Evolutionary conservation across 2,888 invertebrate species (phyloP).

Genomic region (Hemicrepidius hirtus): DNA sequence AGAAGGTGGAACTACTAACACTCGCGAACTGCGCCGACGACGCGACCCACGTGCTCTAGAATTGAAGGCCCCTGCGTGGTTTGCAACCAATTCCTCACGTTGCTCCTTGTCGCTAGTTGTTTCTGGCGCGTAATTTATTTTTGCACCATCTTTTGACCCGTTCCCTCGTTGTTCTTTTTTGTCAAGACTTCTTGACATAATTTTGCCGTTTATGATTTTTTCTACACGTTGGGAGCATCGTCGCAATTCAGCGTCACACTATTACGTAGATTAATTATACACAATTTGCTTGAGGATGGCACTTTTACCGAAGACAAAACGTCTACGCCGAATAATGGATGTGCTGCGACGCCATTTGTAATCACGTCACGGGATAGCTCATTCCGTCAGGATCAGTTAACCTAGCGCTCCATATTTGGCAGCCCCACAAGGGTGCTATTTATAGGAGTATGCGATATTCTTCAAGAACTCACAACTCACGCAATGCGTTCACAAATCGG

Average conservation of each 20-base stretch:
- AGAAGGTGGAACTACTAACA: constrained; percentile 72
- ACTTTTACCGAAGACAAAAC: constrained; percentile 14
- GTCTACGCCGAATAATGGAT: constrained; percentile 18
- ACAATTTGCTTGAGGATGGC: constrained; percentile 15
- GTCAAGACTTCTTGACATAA: background rate
- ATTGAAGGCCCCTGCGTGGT: constrained; percentile 18
- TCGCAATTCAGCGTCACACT: background rate
- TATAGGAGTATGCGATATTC: constrained; percentile 34
- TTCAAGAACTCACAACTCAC: constrained; percentile 15
- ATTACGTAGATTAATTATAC: background rate
- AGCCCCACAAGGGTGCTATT: constrained; percentile 51
- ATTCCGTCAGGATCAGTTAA: constrained; percentile 44
- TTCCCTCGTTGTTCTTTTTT: background rate
- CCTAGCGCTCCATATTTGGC: constrained; percentile 62
- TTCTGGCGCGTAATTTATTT: constrained; percentile 24
- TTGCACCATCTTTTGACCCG: constrained; percentile 7
- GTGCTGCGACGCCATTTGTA: constrained; percentile 36
- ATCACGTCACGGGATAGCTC: constrained; percentile 51
- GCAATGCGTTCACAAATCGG: constrained; percentile 33
- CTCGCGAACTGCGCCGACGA: constrained; percentile 38
- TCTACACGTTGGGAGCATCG: constrained; percentile 2
- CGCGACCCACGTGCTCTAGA: constrained; percentile 19
- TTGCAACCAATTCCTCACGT: constrained; percentile 40
- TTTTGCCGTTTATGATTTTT: background rate
- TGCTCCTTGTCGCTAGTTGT: background rate